Evolutionary conservation across 2,888 invertebrate species (phyloP).

Genomic region (Dastarcus helophoroides): DNA sequence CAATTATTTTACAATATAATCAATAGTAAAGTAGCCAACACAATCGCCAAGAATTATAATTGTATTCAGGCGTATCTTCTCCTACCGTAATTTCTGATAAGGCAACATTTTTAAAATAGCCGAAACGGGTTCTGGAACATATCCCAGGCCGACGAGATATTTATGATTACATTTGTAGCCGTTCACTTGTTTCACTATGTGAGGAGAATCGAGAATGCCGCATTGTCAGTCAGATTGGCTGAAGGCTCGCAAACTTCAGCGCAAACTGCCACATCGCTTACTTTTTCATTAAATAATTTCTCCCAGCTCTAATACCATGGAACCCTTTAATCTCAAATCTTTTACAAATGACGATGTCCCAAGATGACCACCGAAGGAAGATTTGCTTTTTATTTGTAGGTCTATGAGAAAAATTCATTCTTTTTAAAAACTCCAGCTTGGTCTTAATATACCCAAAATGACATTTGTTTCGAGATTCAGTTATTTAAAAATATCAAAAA

Average conservation of each 20-base stretch:
- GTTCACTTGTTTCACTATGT: slow-evolving; percentile 34
- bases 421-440: too few relatives aligned
- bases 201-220: slow-evolving; percentile 33
- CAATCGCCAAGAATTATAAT: slow-evolving; percentile 31
- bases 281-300: too few relatives aligned
- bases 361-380: too few relatives aligned
- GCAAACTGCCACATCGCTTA: too few relatives aligned
- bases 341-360: too few relatives aligned
- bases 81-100: slow-evolving; percentile 34
- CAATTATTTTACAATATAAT: slow-evolving; percentile 34
- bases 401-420: too few relatives aligned
- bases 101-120: slow-evolving; percentile 31
- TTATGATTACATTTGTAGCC: slow-evolving; percentile 35
- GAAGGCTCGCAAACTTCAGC: slow-evolving; percentile 17
- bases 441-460: too few relatives aligned
- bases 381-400: too few relatives aligned
- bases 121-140: slow-evolving; percentile 28
- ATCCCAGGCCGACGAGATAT: slow-evolving; percentile 30
- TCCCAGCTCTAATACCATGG: too few relatives aligned
- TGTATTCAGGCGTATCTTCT: slow-evolving; percentile 30
- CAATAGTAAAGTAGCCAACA: slow-evolving; percentile 28
- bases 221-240: slow-evolving; percentile 30
- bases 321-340: too few relatives aligned
- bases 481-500: too few relatives aligned
- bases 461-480: too few relatives aligned